phyloP scores from a whole-genome alignment of 2,113 vertebrate genomes.

The Tenebrosternarchus preto region DNA sequence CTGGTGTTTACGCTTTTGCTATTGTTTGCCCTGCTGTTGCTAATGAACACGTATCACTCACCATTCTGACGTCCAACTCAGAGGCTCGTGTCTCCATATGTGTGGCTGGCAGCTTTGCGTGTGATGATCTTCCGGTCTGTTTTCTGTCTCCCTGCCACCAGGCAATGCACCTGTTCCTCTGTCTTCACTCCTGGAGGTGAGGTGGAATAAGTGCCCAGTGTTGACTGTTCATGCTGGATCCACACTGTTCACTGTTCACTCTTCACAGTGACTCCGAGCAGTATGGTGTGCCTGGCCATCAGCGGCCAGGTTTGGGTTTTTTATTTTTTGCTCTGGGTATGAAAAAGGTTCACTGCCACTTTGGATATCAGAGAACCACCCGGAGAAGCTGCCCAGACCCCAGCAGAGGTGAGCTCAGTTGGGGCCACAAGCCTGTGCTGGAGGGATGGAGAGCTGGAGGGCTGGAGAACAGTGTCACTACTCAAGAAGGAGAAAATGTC shows the following conservation, averaged over 20 bases:
- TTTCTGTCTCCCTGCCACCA: background rate
- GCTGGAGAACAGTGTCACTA: background rate
- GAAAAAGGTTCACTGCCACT: background rate
- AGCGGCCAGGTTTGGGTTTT: background rate
- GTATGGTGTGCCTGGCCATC: no score
- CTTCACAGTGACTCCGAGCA: background rate
- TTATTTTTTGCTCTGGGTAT: background rate
- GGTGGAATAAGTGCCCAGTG: no score
- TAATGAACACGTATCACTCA: no score
- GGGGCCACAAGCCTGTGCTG: background rate
- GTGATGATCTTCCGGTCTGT: background rate
- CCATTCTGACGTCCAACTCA: no score
- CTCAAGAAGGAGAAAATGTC: background rate
- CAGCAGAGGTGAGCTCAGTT: slow-evolving; percentile 2
- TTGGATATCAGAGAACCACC: background rate
- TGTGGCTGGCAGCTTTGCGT: background rate
- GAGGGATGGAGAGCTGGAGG: background rate
- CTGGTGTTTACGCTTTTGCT: no score
- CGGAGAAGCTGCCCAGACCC: background rate
- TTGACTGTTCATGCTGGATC: background rate
- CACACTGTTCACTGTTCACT: background rate
- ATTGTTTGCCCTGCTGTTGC: no score
- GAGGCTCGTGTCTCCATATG: no score
- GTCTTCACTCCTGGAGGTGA: background rate
- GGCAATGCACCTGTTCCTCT: background rate